Percentiles rank a stretch among this genome's conserved stretches.
Evolutionary conservation across 2,113 vertebrate species (phyloP).

Genomic region (Felis catus): F.catus_Fca126_mat1.0 CM031423.1:39578501-39579000

Average conservation of each 20-base stretch:
- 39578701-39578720: neutral
- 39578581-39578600: neutral
- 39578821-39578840: fast-evolving
- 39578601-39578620: neutral
- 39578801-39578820: too few relatives aligned
- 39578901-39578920: neutral
- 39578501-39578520: neutral
- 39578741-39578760: neutral
- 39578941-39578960: neutral
- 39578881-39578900: neutral
- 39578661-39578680: neutral
- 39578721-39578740: neutral
- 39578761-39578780: neutral
- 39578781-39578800: neutral
- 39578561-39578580: neutral
- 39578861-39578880: too few relatives aligned
- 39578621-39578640: neutral
- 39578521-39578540: neutral
- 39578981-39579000: neutral
- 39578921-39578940: neutral
- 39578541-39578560: neutral
- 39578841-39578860: too few relatives aligned
- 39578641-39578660: neutral
- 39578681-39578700: neutral
- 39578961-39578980: neutral